Conservation (phyloP, 2,888 invertebrate genomes). For the Drosophila subsilvestris region DNA sequence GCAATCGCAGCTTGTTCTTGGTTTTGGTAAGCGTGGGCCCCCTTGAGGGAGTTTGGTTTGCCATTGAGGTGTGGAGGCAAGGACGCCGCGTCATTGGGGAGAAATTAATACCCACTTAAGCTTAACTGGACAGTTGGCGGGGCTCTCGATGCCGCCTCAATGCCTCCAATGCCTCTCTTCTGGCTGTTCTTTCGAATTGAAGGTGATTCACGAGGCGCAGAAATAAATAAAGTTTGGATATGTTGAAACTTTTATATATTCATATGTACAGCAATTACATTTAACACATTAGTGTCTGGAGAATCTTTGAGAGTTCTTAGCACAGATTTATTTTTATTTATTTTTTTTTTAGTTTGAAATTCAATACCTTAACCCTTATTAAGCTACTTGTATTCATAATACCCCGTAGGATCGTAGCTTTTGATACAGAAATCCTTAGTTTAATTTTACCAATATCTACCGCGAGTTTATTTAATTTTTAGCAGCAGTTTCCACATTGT, state of each 20-base stretch:
- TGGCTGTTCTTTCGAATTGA: constrained; percentile 35
- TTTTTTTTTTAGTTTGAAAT: neutral
- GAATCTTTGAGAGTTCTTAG: neutral
- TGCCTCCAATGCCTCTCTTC: constrained; percentile 17
- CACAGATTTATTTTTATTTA: neutral
- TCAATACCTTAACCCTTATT: neutral
- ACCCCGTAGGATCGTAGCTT: too few relatives aligned
- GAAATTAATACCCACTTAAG: constrained; percentile 83
- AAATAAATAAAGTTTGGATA: constrained; percentile 45
- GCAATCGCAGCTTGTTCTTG: constrained; percentile 60
- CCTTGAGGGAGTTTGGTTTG: neutral
- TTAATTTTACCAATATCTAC: neutral
- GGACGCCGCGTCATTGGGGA: constrained; percentile 63
- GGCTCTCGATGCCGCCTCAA: constrained; percentile 7
- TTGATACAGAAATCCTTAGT: too few relatives aligned
- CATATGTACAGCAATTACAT: constrained; percentile 37
- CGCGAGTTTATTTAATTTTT: neutral
- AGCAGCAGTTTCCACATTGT: neutral
- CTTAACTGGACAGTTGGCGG: constrained; percentile 70
- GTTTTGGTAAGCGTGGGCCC: neutral
- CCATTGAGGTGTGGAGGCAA: constrained; percentile 13
- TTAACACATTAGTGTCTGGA: too few relatives aligned
- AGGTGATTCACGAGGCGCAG: constrained; percentile 66
- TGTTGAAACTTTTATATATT: constrained; percentile 50
- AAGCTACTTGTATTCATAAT: too few relatives aligned